Evolutionary conservation across 2,888 invertebrate species (phyloP), one percentile per base, ranked within the genome.

Genomic region (Phalera bucephala): DNA sequence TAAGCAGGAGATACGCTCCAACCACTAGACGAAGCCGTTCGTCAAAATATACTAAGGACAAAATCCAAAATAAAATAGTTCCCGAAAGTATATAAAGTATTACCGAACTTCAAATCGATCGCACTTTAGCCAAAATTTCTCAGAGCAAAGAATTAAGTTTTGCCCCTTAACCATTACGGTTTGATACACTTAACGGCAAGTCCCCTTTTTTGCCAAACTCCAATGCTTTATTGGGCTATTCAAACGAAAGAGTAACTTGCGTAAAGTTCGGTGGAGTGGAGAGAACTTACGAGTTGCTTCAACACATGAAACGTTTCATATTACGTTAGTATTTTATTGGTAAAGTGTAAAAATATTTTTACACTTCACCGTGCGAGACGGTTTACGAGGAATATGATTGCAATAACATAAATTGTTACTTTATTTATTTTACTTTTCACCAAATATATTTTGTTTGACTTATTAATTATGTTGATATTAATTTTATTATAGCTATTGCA

Each of bases 241-340:
- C 30, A 55, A 40, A 40, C 42, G 40, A 31, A 47, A 40, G 45
- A 52, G 51, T 47, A 50, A 56, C 52, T 61, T 39, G 41, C 38
- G 35, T 41, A 49, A 65, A 63, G 50, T 65, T 60, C 31, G 25
- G 20, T 17, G 45, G 37, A 51, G 47, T 45, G 45, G 40, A 43
- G 46, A 31, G 45, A 59, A 59, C 52, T 61, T 64, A 62, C 31
- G 52, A 41, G 43, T 39, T 53, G 40, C 40, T 44, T 44, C 34
- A 59, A 41, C 58, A 31, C 15, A 31, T 34, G 36, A 39, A 61
- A 30, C 36, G 42, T 27, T 44, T 20, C 5, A 40, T 48, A 45
- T 61, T 44, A 57, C 44, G 54, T 61, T 44, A 35, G 40, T 61
- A 48, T 45, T 52, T 61, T 61, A 56, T 61, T 45, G 36, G 42